Base-by-base conservation (phyloP, 2,888 invertebrate species). In the Lepidocyrtinus sp. region DNA sequence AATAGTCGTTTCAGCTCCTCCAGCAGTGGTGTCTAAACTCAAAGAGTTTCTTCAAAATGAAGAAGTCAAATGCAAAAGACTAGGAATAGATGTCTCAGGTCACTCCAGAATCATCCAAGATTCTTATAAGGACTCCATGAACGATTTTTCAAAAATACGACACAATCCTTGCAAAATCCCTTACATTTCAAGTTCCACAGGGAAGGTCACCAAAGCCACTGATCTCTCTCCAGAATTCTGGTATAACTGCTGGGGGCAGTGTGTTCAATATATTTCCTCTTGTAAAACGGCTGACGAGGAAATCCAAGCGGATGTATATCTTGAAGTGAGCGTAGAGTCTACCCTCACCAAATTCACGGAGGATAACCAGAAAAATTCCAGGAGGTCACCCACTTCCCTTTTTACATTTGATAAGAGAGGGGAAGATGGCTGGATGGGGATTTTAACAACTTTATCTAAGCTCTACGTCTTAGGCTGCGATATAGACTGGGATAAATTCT, bases 401-500 rank as follows among this genome's bases (percentile, higher is more conserved):
- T 68, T 46, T 24, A 68, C 1, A 68, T 64, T 64, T n/a, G 19
- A 68, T 50, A 68, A 50, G 15, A 21, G 24, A 46, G 36, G 26
- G 1, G 64, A 27, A 15, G 36, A 64, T 36, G 22, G 50, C 22
- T 50, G 68, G 50, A 15, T 1, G n/a, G 68, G 46, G 26, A 25
- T 50, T 15, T 19, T 22, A 5, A 15, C 22, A n/a, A n/a, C n/a
- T 36, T 21, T 61, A n/a, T 22, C 62, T 1, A 9, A 7, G 21
- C 12, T 75, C 1, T 75, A 75, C 63, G 25, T 17, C 2, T 21
- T 59, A 12, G 75, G 69, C 7, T 36, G 61, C 1, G 63, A 59
- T 17, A 7, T 75, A 0, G 24, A 76, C n/a, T 76, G 76, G 76
- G 65, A 70, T 0, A 19, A 17, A 7, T 76, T 59, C 17, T 71